These are phyloP conservation scores for Lycaon pictus DNA, from an alignment of 2,113 vertebrate species.

Conservation along the genomic window DNA sequence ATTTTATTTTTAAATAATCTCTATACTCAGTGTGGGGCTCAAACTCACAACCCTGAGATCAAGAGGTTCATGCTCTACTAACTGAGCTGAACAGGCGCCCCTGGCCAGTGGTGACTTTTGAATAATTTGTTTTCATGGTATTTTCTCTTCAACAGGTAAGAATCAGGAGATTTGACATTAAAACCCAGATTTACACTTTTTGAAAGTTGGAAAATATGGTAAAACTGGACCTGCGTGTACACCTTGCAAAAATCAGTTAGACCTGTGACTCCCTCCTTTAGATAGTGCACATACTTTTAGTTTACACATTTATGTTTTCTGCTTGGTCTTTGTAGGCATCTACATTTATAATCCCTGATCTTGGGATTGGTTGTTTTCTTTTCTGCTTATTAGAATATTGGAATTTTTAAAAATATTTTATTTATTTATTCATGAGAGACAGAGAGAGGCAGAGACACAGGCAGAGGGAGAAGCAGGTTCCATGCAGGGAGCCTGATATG, in stretches of 20 bases:
- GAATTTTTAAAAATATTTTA: not conserved
- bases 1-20: not conserved
- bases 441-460: too few relatives aligned
- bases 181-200: constrained; percentile 1
- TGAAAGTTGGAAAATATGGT: constrained; percentile 30
- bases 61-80: not conserved
- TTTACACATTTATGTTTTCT: not conserved
- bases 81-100: not conserved
- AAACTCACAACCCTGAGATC: not conserved
- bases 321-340: not conserved
- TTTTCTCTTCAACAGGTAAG: constrained; percentile 36
- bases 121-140: not conserved
- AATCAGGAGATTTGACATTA: constrained; percentile 41
- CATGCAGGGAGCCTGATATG: too few relatives aligned
- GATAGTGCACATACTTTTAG: not conserved
- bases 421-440: too few relatives aligned
- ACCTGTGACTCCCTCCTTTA: not conserved
- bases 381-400: not conserved
- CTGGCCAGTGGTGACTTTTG: not conserved
- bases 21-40: not conserved
- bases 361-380: not conserved
- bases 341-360: not conserved
- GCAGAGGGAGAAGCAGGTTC: too few relatives aligned
- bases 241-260: not conserved
- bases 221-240: not conserved